A percentile compares a stretch with the other conserved stretches of the same genome.
These are phyloP conservation scores for Acrocephalus scirpaceus DNA, from an alignment of 2,797 vertebrate species.

Conservation along the genomic window DNA sequence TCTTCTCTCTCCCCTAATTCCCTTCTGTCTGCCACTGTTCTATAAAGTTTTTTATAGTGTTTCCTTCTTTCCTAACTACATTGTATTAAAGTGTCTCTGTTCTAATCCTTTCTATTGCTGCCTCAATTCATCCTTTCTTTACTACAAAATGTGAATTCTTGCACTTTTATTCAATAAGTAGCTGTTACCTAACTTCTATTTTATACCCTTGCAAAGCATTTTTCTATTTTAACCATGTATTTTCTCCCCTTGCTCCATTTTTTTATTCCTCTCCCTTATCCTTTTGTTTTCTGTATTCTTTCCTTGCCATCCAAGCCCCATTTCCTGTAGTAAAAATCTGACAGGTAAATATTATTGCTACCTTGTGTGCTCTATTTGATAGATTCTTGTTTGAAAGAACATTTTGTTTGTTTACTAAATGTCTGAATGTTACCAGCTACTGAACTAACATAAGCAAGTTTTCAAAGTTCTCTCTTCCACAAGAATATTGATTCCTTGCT, in stretches of 20 bases:
- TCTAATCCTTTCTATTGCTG: conserved; percentile 43
- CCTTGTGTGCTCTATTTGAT: not conserved
- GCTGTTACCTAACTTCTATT: not conserved
- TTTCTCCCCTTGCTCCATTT: not conserved
- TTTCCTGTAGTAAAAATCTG: not conserved
- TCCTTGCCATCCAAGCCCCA: not conserved
- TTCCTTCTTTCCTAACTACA: conserved; percentile 6
- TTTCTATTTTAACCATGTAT: not conserved
- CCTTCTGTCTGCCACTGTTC: not conserved
- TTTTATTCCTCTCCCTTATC: not conserved
- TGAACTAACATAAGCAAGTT: not conserved
- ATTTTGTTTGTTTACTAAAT: not conserved
- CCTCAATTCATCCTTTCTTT: conserved; percentile 50
- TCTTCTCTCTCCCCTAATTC: not conserved
- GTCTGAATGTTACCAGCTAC: not conserved
- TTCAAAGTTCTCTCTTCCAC: not conserved
- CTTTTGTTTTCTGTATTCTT: not conserved
- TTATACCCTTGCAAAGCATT: not conserved
- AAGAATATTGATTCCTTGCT: not conserved
- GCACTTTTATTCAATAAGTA: not conserved
- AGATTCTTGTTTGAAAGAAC: not conserved
- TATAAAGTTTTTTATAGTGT: conserved; percentile 9
- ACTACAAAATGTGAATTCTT: conserved; percentile 42
- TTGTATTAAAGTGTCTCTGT: conserved; percentile 54
- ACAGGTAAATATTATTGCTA: not conserved